Percentiles rank a stretch among this genome's conserved stretches.
phyloP scores from a whole-genome alignment of 2,113 vertebrate species.

The Ageneiosus marmoratus region DNA sequence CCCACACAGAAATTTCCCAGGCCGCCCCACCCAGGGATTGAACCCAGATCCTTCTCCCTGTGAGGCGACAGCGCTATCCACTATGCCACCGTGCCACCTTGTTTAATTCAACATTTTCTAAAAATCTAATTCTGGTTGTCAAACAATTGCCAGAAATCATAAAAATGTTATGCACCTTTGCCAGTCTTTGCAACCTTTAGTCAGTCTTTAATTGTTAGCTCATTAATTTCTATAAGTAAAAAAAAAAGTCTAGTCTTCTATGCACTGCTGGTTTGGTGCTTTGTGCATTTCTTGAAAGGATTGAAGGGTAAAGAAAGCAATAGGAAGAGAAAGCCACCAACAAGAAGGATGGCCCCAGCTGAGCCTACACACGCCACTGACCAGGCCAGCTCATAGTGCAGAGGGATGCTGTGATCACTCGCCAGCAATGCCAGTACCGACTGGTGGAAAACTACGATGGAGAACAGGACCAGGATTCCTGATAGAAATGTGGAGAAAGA shows the following conservation, averaged over 20 bases:
- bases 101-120: background rate
- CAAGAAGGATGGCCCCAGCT: slow-evolving; percentile 76
- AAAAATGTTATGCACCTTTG: too few relatives aligned
- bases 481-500: background rate
- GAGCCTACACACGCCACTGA: slow-evolving; percentile 80
- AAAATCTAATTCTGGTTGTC: background rate
- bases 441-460: slow-evolving; percentile 83
- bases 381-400: slow-evolving; percentile 84
- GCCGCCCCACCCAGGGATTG: too few relatives aligned
- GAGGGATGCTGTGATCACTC: slow-evolving; percentile 70
- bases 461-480: slow-evolving; percentile 84
- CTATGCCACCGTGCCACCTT: too few relatives aligned
- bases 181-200: background rate
- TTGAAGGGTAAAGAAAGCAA: slow-evolving; percentile 75
- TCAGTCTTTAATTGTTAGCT: slow-evolving; percentile 6
- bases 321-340: slow-evolving; percentile 78
- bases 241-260: slow-evolving; percentile 54
- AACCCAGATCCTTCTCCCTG: too few relatives aligned
- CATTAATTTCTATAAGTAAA: background rate
- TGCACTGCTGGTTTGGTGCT: slow-evolving; percentile 68
- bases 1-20: too few relatives aligned
- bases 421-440: slow-evolving; percentile 76
- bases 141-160: background rate
- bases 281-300: slow-evolving; percentile 74
- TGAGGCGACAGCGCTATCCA: too few relatives aligned